Base-by-base conservation (phyloP, 2,888 invertebrate species). In the Acanthosepion pharaonis region DNA sequence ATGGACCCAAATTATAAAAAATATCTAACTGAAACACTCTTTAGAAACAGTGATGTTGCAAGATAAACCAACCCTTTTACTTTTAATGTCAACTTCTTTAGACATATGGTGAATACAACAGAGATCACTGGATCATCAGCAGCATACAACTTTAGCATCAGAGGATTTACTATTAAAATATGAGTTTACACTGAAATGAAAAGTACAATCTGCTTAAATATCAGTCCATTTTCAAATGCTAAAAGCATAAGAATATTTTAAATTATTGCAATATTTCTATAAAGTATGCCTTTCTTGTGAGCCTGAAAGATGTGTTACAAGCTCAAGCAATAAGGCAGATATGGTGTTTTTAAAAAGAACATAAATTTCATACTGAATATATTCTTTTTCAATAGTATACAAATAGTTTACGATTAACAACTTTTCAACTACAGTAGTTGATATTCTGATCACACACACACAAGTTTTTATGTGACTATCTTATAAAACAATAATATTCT, bases 251-350 rank as follows among this genome's bases (percentile, higher is more conserved):
- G 28, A n/a, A n/a, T 78, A 78, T 28, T 78, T 78, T 78, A n/a
- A n/a, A 78, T 78, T 78, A 78, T 78, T 78, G 78, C 78, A 78
- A n/a, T 78, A n/a, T n/a, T 78, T n/a, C 78, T 78, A n/a, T 78
- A n/a, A 78, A 78, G 78, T 78, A 78, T 78, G n/a, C 78, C 78
- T 78, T 78, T 28, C 78, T 78, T 78, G 78, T 78, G 78, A 78
- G n/a, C n/a, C 78, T 11, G 78, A 78, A 78, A 28, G 28, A 78
- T n/a, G 78, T n/a, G 78, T 8, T 8, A 78, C 78, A 78, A 78
- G 28, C 78, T n/a, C 78, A n/a, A n/a, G n/a, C 78, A 78, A 78
- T n/a, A 78, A 78, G 78, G n/a, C 78, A 78, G 8, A n/a, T 78
- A 28, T n/a, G n/a, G n/a, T 78, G n/a, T n/a, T 78, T 78, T n/a